phyloP scores from a whole-genome alignment of 2,888 invertebrate genomes.

The Urechis unicinctus region DNA sequence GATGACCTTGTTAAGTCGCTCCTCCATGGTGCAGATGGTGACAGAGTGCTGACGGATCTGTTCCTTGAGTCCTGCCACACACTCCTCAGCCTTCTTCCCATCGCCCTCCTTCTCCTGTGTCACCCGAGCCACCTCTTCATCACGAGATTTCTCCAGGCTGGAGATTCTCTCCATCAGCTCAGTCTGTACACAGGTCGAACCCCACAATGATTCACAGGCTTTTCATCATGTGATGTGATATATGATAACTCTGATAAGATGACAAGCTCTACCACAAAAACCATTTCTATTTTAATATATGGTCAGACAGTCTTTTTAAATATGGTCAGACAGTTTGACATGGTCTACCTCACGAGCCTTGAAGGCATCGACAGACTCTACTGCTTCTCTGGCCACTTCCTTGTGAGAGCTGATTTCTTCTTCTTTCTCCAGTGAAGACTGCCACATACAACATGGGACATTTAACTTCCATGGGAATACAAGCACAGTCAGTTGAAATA shows the following conservation, averaged over 20 bases:
- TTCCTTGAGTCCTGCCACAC: slow-evolving; percentile 31
- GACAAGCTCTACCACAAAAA: too few species aligned
- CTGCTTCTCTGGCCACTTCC: slow-evolving; percentile 28
- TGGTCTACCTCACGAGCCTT: slow-evolving; percentile 20
- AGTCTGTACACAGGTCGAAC: background rate
- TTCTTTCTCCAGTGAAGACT: slow-evolving; percentile 35
- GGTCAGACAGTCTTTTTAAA: too few species aligned
- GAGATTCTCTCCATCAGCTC: background rate
- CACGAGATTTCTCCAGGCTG: background rate
- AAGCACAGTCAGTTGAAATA: background rate
- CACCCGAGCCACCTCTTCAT: background rate
- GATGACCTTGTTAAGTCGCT: slow-evolving; percentile 27
- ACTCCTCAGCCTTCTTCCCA: background rate
- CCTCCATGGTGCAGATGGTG: slow-evolving; percentile 49
- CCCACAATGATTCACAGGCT: too few species aligned
- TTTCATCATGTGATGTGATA: too few species aligned
- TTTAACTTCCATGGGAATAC: background rate
- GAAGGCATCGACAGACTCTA: slow-evolving; percentile 31
- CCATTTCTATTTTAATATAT: too few species aligned
- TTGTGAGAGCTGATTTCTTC: slow-evolving; percentile 30
- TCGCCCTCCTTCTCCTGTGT: background rate
- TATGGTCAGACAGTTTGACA: too few species aligned
- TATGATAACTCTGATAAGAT: too few species aligned
- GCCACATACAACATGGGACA: slow-evolving; percentile 4
- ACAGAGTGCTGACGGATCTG: slow-evolving; percentile 48